Evolutionary conservation across 2,797 vertebrate genomes (phyloP).

Genomic region (Cyclopterus lumpus): DNA sequence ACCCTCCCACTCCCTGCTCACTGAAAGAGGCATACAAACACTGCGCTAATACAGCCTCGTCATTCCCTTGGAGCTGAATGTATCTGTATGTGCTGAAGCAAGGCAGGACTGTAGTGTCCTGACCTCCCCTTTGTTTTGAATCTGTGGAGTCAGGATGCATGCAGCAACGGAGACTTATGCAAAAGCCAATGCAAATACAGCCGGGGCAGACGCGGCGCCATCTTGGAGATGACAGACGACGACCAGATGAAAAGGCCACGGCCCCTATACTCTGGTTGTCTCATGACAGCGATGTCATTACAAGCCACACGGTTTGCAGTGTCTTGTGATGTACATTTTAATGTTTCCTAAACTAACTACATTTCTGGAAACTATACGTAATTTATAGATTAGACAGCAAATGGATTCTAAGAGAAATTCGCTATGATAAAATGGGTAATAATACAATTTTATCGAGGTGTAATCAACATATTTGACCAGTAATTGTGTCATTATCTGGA

Average conservation of each 20-base stretch:
- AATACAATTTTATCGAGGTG: constrained; percentile 2
- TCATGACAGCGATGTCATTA: constrained; percentile 64
- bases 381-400: constrained; percentile 3
- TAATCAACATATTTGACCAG: constrained; percentile 36
- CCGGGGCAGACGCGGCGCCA: constrained; percentile 67
- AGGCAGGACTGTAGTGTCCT: constrained; percentile 41
- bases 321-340: constrained; percentile 40
- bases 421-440: not conserved
- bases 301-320: constrained; percentile 44
- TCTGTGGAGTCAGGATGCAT: constrained; percentile 68
- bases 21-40: constrained; percentile 56
- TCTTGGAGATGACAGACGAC: constrained; percentile 79
- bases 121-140: constrained; percentile 59
- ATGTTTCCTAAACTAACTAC: not conserved
- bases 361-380: constrained; percentile 1
- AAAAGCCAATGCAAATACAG: constrained; percentile 76
- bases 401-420: not conserved
- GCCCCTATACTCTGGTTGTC: constrained; percentile 62
- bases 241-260: constrained; percentile 77
- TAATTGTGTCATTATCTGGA: constrained; percentile 40
- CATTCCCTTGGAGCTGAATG: constrained; percentile 50
- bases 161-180: constrained; percentile 64
- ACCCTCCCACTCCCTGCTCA: constrained; percentile 73
- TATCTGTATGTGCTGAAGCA: constrained; percentile 34
- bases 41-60: constrained; percentile 65